Percentiles rank a stretch among this genome's conserved stretches.
Evolutionary conservation across 2,797 vertebrate species (phyloP).

Genomic region (Thamnophis elegans): DNA sequence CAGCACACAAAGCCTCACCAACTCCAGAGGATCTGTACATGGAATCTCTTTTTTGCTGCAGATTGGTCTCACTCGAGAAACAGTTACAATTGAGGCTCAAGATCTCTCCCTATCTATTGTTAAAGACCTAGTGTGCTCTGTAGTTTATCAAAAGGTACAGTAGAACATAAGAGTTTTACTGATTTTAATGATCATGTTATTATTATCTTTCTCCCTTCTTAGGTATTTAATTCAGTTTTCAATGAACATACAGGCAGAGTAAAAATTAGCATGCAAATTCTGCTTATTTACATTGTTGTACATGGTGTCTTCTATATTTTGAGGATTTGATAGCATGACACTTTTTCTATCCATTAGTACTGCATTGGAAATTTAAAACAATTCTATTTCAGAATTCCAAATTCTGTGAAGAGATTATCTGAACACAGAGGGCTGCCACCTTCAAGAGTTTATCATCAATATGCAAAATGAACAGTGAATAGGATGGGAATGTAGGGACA

Average conservation of each 20-base stretch:
- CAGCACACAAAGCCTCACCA: slow-evolving; percentile 88
- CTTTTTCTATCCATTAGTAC: neutral
- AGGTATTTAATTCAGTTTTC: neutral
- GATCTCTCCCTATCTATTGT: slow-evolving; percentile 91
- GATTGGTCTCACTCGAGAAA: slow-evolving; percentile 94
- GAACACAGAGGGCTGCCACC: neutral
- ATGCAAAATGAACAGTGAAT: neutral
- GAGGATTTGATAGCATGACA: neutral
- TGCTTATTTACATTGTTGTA: neutral
- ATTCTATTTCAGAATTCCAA: neutral
- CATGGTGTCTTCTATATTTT: neutral
- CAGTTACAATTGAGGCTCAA: slow-evolving; percentile 89
- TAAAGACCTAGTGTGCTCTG: slow-evolving; percentile 95
- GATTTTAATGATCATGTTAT: neutral
- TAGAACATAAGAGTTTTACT: slow-evolving; percentile 5
- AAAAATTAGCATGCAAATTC: neutral
- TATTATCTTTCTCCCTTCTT: neutral
- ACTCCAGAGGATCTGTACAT: slow-evolving; percentile 87
- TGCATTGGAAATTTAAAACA: neutral
- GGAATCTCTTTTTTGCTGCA: slow-evolving; percentile 94
- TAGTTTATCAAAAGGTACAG: slow-evolving; percentile 97
- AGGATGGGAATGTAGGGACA: too few relatives aligned
- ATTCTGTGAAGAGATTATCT: neutral
- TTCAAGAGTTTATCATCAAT: neutral
- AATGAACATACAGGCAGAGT: neutral